These are phyloP conservation scores for Apocrypta bakeri DNA, from an alignment of 1,140 invertebrate species.

Conservation along the genomic window DNA sequence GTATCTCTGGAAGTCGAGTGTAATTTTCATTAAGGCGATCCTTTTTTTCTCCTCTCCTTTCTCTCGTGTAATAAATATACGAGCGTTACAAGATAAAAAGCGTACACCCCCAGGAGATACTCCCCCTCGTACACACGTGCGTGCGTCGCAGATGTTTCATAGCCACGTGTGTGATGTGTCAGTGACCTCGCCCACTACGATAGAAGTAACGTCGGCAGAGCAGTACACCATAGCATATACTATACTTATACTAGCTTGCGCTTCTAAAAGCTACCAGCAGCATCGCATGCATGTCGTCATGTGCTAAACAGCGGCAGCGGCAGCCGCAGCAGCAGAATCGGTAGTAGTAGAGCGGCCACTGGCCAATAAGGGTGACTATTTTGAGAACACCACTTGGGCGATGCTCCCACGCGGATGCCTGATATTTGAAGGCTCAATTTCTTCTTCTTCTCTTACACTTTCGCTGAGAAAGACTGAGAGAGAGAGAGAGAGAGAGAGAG, in stretches of 20 bases:
- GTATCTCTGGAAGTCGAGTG: neutral
- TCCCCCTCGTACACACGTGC: no score
- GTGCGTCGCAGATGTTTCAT: neutral
- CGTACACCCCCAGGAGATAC: neutral
- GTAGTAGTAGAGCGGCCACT: no score
- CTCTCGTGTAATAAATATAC: no score
- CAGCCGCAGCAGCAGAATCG: neutral
- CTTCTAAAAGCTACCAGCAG: neutral
- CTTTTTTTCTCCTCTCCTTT: no score
- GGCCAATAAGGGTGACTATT: neutral
- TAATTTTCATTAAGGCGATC: no score
- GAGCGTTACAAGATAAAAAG: no score
- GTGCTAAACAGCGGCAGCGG: neutral
- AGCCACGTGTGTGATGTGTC: neutral
- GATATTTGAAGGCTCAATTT: neutral
- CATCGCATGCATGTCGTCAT: neutral
- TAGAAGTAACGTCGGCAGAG: no score
- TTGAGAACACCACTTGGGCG: neutral
- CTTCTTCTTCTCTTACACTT: neutral
- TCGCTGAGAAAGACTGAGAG: neutral
- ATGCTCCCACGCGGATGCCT: slow-evolving; percentile 8
- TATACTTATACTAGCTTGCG: no score
- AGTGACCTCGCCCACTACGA: no score
- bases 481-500: no score
- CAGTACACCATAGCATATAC: neutral